Conservation (phyloP, 2,888 invertebrate genomes). For the Ferrisia virgata region DNA sequence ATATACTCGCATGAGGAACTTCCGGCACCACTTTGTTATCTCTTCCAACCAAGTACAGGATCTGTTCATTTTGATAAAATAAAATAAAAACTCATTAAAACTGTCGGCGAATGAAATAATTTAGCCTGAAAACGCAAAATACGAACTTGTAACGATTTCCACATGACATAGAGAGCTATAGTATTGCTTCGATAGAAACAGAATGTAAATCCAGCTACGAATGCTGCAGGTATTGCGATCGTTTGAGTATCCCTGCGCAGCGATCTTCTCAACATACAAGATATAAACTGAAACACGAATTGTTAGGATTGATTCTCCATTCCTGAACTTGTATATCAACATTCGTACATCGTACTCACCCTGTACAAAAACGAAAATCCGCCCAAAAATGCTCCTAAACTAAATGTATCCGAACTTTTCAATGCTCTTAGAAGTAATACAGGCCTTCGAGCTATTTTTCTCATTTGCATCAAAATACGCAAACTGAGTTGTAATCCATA, state of each 20-base stretch:
- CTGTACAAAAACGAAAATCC: slow-evolving; percentile 67
- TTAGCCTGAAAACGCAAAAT: neutral
- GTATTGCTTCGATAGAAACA: slow-evolving; percentile 71
- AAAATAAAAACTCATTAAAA: no score
- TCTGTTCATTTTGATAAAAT: no score
- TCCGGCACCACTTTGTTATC: slow-evolving; percentile 64
- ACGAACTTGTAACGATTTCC: slow-evolving; percentile 75
- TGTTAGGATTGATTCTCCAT: neutral
- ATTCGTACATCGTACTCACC: slow-evolving; percentile 54
- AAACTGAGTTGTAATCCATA: slow-evolving; percentile 62
- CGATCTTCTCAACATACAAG: slow-evolving; percentile 65
- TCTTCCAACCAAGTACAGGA: slow-evolving; percentile 69
- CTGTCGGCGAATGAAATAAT: neutral
- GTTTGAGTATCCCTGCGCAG: slow-evolving; percentile 61
- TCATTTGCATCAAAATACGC: slow-evolving; percentile 60
- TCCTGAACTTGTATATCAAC: neutral
- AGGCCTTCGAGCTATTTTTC: slow-evolving; percentile 58
- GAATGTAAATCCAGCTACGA: slow-evolving; percentile 69
- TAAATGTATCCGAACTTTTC: slow-evolving; percentile 59
- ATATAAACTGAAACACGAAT: slow-evolving; percentile 57
- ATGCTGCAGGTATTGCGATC: slow-evolving; percentile 68
- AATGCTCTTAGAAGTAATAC: slow-evolving; percentile 57
- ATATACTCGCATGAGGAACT: slow-evolving; percentile 66
- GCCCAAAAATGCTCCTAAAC: slow-evolving; percentile 67
- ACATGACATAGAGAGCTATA: slow-evolving; percentile 75